A percentile compares a stretch with the other conserved stretches of the same genome.
phyloP scores from a whole-genome alignment of 2,797 vertebrate species.

The Sebastes hubbsi region DNA sequence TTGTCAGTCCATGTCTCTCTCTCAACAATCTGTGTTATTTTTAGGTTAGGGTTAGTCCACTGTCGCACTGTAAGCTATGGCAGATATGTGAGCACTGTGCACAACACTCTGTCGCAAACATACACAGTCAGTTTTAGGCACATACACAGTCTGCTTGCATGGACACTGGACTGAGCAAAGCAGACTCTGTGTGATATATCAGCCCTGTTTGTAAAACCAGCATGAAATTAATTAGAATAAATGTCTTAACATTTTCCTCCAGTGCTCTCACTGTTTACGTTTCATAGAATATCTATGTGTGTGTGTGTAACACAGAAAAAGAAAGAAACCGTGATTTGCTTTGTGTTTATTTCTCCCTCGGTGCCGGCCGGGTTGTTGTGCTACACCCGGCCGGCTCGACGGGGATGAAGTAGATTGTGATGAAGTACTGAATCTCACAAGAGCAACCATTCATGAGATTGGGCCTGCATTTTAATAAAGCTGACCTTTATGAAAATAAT shows the following conservation, averaged over 20 bases:
- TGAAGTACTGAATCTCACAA: constrained; percentile 33
- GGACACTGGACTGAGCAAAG: not conserved
- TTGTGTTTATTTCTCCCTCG: constrained; percentile 8
- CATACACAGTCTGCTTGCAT: not conserved
- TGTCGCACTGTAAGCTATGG: constrained; percentile 58
- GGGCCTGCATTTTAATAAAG: constrained; percentile 22
- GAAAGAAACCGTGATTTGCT: constrained; percentile 10
- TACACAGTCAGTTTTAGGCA: not conserved
- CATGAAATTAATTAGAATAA: not conserved
- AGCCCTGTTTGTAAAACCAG: constrained; percentile 5
- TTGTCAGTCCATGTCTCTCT: constrained; percentile 30
- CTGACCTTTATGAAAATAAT: constrained; percentile 55
- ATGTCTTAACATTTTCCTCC: not conserved
- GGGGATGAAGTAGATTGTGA: constrained; percentile 39
- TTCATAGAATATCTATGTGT: not conserved
- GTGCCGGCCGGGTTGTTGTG: not conserved
- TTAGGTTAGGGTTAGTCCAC: constrained; percentile 64
- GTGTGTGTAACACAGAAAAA: not conserved
- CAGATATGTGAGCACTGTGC: constrained; percentile 55
- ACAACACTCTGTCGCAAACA: constrained; percentile 14
- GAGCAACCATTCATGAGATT: constrained; percentile 44
- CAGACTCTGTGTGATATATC: not conserved
- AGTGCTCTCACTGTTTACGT: not conserved
- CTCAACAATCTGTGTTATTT: constrained; percentile 68
- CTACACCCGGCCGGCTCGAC: not conserved